Conservation (phyloP, 2,113 vertebrate genomes). For the Ptilorrhoa leucosticta region DNA sequence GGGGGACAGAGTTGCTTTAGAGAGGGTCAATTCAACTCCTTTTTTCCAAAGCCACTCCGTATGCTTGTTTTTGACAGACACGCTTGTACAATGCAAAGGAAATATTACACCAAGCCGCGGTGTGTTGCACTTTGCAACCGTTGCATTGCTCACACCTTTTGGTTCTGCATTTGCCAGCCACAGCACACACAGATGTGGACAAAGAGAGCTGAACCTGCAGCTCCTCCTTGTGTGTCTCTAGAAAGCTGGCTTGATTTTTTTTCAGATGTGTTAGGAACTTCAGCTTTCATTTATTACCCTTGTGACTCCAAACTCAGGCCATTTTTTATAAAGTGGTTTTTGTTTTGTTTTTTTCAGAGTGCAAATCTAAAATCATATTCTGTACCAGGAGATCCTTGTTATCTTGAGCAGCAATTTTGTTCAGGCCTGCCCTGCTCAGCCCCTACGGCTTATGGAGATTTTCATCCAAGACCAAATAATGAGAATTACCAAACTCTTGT, state of each 20-base stretch:
- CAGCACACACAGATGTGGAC: fast-evolving
- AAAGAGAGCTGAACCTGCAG: not conserved
- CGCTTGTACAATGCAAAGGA: not conserved
- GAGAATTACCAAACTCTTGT: not conserved
- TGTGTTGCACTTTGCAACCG: not conserved
- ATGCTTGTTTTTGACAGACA: not conserved
- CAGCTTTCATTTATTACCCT: not conserved
- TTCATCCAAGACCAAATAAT: not conserved
- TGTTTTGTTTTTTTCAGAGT: not conserved
- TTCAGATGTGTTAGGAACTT: not conserved
- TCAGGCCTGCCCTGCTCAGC: not conserved
- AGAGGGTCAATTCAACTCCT: not conserved
- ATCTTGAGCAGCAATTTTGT: not conserved
- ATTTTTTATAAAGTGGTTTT: not conserved
- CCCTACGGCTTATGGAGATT: not conserved
- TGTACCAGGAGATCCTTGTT: not conserved
- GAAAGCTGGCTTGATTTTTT: not conserved
- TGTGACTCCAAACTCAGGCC: not conserved
- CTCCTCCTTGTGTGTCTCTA: not conserved
- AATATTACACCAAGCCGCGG: not conserved
- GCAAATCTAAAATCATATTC: not conserved
- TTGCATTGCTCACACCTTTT: not conserved
- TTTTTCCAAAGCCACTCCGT: not conserved
- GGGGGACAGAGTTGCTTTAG: not conserved
- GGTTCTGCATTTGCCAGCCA: not conserved